These are phyloP conservation scores for Cryptomyrus ogoouensis DNA, from an alignment of 2,113 vertebrate species.

Conservation along the genomic window DNA sequence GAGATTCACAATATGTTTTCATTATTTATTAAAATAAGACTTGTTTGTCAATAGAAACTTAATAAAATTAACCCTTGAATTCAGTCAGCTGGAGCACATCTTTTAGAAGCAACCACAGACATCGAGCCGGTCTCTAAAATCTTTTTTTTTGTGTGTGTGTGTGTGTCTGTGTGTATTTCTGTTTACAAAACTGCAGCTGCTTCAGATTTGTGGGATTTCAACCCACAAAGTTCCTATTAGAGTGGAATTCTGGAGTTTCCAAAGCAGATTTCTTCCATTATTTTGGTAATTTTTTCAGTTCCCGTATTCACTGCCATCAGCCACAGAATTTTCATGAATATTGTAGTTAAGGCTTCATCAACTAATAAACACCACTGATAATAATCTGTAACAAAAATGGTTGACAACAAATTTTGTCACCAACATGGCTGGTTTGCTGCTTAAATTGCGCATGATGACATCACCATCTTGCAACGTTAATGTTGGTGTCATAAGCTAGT, in stretches of 20 bases:
- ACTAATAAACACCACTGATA: background rate
- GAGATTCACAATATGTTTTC: background rate
- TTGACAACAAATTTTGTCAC: background rate
- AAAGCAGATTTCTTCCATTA: background rate
- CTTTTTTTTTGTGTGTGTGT: background rate
- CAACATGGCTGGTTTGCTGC: background rate
- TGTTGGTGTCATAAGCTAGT: background rate
- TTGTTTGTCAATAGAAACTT: background rate
- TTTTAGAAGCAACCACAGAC: background rate
- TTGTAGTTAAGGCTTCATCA: background rate
- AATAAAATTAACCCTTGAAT: background rate
- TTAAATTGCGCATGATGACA: background rate
- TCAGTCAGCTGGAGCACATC: background rate
- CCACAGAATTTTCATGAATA: background rate
- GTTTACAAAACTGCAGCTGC: background rate
- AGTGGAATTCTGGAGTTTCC: background rate
- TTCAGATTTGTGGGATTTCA: background rate
- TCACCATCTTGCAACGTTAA: background rate
- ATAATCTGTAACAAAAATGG: background rate
- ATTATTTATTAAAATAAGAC: background rate
- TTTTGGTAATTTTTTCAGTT: background rate
- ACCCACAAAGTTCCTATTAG: background rate
- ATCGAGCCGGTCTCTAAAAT: background rate
- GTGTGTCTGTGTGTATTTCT: background rate
- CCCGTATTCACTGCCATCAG: background rate